Percentiles rank a stretch among this genome's conserved stretches.
Conservation (phyloP, 2,113 vertebrate species). For the Catharus fuscescens region DNA sequence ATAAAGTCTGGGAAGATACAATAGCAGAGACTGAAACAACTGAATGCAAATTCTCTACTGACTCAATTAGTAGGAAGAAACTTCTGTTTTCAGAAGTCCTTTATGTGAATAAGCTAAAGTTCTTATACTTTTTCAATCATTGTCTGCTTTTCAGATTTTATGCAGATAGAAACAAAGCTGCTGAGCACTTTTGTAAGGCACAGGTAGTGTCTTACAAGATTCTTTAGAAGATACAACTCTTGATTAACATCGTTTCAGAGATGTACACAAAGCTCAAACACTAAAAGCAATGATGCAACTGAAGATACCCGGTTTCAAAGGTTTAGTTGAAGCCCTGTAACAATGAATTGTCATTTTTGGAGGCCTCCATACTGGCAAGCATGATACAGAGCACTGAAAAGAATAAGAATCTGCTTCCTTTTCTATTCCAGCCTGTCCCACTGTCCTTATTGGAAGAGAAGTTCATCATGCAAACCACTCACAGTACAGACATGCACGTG, state of each 20-base stretch:
- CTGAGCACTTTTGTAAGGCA: not conserved
- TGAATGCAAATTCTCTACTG: not conserved
- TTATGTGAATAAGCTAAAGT: not conserved
- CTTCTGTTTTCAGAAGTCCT: not conserved
- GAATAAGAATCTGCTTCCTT: not conserved
- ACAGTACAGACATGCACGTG: not conserved
- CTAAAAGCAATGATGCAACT: not conserved
- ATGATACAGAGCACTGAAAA: not conserved
- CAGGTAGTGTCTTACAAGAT: not conserved
- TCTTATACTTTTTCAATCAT: not conserved
- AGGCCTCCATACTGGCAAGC: not conserved
- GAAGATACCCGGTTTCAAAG: not conserved
- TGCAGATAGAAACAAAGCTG: not conserved
- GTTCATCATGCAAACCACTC: not conserved
- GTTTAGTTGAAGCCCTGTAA: not conserved
- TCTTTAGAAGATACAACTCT: not conserved
- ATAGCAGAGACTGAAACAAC: not conserved
- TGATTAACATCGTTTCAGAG: not conserved
- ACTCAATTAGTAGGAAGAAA: not conserved
- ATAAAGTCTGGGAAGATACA: not conserved
- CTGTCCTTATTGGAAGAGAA: not conserved
- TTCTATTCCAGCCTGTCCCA: not conserved
- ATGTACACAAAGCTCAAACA: not conserved
- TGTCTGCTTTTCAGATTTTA: not conserved
- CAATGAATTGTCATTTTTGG: not conserved